phyloP scores from a whole-genome alignment of 1,140 invertebrate genomes.

The Harpegnathos saltator region DNA sequence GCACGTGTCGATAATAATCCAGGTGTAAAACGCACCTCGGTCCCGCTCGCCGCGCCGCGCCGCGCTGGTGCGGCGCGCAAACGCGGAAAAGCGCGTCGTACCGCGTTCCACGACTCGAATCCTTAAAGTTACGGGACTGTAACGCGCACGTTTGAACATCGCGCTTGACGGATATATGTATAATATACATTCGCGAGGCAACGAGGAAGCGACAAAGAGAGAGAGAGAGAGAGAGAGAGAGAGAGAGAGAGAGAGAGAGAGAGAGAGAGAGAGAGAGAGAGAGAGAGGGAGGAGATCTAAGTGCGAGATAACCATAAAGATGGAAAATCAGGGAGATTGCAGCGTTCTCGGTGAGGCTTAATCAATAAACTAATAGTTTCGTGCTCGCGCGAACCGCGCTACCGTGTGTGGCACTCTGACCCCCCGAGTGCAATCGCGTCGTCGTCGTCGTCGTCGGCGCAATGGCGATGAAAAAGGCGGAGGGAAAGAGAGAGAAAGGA shows the following conservation, averaged over 20 bases:
- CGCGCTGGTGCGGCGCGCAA: background rate
- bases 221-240: too few species aligned
- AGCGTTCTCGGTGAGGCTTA: constrained; percentile 59
- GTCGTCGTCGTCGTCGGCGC: too few species aligned
- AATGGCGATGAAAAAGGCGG: constrained; percentile 6
- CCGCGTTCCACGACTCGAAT: constrained; percentile 29
- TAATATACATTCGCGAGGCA: background rate
- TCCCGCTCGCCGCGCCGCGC: too few species aligned
- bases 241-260: too few species aligned
- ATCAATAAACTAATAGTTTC: constrained; percentile 74
- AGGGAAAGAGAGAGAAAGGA: background rate
- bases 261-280: too few species aligned
- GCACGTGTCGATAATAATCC: constrained; percentile 16
- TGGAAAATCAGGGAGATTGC: constrained; percentile 60
- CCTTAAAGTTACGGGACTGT: constrained; percentile 40
- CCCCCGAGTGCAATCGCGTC: constrained; percentile 37
- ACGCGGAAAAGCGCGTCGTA: background rate
- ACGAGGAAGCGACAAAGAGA: too few species aligned
- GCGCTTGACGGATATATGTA: background rate
- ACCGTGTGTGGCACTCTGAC: constrained; percentile 78
- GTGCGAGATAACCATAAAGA: constrained; percentile 62
- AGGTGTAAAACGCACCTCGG: constrained; percentile 28
- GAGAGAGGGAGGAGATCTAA: background rate
- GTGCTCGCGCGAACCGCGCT: constrained; percentile 61
- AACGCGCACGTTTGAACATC: constrained; percentile 1